A percentile compares a stretch with the other conserved stretches of the same genome.
These are phyloP conservation scores for Proisotoma minuta DNA, from an alignment of 2,888 invertebrate species.

Conservation along the genomic window DNA sequence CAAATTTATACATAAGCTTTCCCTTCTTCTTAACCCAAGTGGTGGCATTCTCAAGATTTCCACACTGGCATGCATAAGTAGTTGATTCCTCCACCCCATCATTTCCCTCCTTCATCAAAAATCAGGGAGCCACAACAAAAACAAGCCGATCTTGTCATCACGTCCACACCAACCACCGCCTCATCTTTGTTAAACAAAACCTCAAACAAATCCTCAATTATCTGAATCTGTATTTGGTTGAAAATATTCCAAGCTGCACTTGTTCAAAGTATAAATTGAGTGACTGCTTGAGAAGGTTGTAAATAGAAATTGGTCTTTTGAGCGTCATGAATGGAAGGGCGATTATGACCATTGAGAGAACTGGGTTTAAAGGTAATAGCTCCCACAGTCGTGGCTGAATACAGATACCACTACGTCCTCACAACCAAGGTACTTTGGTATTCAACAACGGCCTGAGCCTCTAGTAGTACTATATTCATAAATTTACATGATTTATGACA, in stretches of 20 bases:
- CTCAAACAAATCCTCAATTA: too few species aligned
- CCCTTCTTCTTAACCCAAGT: not conserved
- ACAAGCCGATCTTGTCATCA: constrained; percentile 24
- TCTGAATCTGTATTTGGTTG: too few species aligned
- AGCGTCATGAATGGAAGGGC: too few species aligned
- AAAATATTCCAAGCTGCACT: too few species aligned
- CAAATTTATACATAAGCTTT: too few species aligned
- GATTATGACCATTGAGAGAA: not conserved
- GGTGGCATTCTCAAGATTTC: constrained; percentile 39
- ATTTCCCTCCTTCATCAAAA: constrained; percentile 24
- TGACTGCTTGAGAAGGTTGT: too few species aligned
- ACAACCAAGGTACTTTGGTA: constrained; percentile 34
- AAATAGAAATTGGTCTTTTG: too few species aligned
- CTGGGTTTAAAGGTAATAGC: constrained; percentile 3
- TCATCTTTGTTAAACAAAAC: constrained; percentile 9
- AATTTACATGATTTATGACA: constrained; percentile 48
- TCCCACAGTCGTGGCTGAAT: not conserved
- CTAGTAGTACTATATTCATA: constrained; percentile 41
- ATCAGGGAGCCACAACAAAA: constrained; percentile 27
- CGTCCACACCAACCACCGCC: constrained; percentile 13
- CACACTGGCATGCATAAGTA: constrained; percentile 43
- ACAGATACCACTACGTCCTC: not conserved
- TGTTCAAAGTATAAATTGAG: too few species aligned
- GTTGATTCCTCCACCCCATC: constrained; percentile 34
- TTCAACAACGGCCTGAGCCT: constrained; percentile 28